phyloP scores from a whole-genome alignment of 2,113 vertebrate genomes.

The Miniopterus natalensis region DNA sequence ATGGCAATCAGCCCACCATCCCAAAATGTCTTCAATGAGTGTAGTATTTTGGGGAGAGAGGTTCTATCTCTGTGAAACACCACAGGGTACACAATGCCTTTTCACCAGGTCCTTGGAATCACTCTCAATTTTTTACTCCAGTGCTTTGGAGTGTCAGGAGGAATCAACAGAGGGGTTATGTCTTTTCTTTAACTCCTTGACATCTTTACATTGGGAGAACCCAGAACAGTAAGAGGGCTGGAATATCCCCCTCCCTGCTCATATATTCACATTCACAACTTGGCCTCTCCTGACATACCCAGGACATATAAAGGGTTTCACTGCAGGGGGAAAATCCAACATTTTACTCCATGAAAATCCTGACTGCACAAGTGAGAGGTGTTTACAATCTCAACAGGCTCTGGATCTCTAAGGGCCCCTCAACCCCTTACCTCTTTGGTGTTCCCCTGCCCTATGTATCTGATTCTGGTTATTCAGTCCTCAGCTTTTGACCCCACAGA shows the following conservation, averaged over 20 bases:
- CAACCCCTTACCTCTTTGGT: not conserved
- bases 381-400: not conserved
- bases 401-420: not conserved
- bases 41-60: not conserved
- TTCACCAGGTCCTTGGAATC: conserved; percentile 1
- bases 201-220: not conserved
- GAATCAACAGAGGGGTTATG: not conserved
- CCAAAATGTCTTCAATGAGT: conserved; percentile 35
- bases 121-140: not conserved
- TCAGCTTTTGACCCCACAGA: not conserved
- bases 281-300: not conserved
- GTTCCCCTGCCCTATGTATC: not conserved
- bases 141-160: not conserved
- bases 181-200: not conserved
- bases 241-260: not conserved
- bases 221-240: not conserved
- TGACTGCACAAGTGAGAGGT: not conserved
- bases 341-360: not conserved
- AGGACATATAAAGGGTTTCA: conserved; percentile 42
- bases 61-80: not conserved
- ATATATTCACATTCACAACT: not conserved
- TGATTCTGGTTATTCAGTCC: conserved; percentile 1
- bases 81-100: not conserved
- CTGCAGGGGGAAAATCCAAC: not conserved
- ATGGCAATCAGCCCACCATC: not conserved